A percentile compares a stretch with the other conserved stretches of the same genome.
These are phyloP conservation scores for Otus scops DNA, from an alignment of 2,797 vertebrate species.

Conservation along the genomic window DNA sequence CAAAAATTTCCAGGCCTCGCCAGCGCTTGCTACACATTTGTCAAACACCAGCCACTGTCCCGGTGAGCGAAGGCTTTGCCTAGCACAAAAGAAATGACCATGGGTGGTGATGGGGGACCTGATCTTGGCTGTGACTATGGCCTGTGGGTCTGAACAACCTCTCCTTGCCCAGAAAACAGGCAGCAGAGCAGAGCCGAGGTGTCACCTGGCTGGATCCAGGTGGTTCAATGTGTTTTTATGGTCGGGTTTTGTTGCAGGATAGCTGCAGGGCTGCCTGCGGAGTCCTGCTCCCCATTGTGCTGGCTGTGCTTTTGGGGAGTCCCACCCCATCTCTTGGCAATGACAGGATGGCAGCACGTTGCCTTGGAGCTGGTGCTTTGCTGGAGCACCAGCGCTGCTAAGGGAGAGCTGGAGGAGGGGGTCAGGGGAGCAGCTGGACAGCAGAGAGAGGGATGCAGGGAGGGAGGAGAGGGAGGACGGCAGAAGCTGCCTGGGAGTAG, in stretches of 20 bases:
- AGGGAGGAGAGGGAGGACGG: background rate
- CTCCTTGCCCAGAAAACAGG: background rate
- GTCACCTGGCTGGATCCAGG: background rate
- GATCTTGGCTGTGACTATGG: rapidly evolving
- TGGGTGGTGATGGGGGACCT: background rate
- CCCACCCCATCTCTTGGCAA: rapidly evolving
- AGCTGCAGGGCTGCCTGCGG: no score
- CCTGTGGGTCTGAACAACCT: rapidly evolving
- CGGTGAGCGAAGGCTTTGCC: background rate
- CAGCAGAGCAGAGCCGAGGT: background rate
- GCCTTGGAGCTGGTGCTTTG: background rate
- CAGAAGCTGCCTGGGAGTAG: background rate
- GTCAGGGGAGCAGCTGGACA: background rate
- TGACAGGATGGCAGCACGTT: rapidly evolving
- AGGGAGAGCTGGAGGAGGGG: background rate
- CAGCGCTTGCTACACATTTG: background rate
- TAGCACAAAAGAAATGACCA: background rate
- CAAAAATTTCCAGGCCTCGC: constrained; percentile 21
- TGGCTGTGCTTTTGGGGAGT: background rate
- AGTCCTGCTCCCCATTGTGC: rapidly evolving
- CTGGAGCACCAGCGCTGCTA: rapidly evolving
- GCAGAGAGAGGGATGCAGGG: background rate
- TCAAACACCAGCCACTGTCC: background rate
- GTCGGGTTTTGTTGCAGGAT: background rate
- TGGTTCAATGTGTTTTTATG: rapidly evolving